Conservation (phyloP, 2,113 vertebrate species). For the Apodemus sylvaticus region DNA sequence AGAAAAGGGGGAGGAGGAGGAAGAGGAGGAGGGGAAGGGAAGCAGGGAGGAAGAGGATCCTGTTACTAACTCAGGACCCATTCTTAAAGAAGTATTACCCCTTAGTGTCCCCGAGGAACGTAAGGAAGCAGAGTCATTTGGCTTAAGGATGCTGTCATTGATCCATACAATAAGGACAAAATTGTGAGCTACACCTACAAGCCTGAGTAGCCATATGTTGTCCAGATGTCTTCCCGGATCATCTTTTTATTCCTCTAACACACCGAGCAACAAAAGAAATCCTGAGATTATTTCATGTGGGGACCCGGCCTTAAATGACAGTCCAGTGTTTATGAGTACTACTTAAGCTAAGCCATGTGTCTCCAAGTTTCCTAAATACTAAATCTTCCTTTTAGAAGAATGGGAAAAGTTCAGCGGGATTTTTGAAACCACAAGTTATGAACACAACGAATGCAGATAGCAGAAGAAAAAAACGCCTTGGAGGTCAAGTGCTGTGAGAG, state of each 20-base stretch:
- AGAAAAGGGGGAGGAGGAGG: neutral
- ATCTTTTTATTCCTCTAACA: neutral
- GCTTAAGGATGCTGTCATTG: neutral
- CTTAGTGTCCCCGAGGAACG: neutral
- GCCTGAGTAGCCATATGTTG: neutral
- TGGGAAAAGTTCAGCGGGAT: neutral
- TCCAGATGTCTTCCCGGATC: neutral
- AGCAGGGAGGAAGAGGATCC: neutral
- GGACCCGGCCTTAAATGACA: neutral
- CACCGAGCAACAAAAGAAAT: neutral
- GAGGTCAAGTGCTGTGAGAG: neutral
- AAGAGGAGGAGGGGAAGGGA: too few relatives aligned
- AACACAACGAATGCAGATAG: slow-evolving; percentile 50
- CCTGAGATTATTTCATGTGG: neutral
- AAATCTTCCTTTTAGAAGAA: slow-evolving; percentile 3
- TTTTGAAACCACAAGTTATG: neutral
- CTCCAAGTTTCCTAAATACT: slow-evolving; percentile 26
- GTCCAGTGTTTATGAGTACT: neutral
- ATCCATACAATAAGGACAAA: neutral
- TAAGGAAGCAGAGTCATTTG: neutral
- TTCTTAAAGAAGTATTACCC: neutral
- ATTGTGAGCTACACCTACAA: neutral
- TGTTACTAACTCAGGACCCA: neutral
- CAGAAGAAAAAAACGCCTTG: slow-evolving; percentile 3
- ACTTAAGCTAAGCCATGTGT: neutral